Evolutionary conservation across 1,140 invertebrate species (phyloP).

Genomic region (Nymphalis io): DNA sequence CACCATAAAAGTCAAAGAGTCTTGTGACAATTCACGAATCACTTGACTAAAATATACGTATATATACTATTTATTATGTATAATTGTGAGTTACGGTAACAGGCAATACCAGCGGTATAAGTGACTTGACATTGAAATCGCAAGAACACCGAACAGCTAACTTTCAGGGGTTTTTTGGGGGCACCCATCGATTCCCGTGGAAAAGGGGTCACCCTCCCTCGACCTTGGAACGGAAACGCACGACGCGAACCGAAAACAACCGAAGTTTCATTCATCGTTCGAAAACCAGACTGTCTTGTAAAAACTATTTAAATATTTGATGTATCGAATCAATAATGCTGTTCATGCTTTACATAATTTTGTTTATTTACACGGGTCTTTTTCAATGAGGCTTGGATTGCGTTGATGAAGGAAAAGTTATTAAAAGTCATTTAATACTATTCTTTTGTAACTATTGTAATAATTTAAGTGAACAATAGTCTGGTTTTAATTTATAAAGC

Average conservation of each 20-base stretch:
- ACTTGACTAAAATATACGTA: no score
- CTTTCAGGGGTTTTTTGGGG: conserved; percentile 56
- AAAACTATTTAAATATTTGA: conserved; percentile 11
- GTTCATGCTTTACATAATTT: background rate
- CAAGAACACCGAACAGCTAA: conserved; percentile 44
- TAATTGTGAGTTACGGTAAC: conserved; percentile 58
- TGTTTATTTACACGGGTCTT: background rate
- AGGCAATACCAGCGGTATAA: conserved; percentile 52
- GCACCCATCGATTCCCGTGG: conserved; percentile 72
- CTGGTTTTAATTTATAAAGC: no score
- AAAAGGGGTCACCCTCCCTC: conserved; percentile 64
- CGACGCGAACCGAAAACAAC: conserved; percentile 54
- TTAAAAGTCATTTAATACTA: no score
- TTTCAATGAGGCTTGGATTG: no score
- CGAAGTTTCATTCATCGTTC: conserved; percentile 52
- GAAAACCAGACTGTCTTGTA: background rate
- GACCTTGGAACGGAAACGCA: conserved; percentile 35
- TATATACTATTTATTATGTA: conserved; percentile 8
- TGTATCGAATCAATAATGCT: conserved; percentile 1
- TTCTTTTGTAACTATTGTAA: no score
- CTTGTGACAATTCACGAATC: no score
- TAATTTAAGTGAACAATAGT: no score
- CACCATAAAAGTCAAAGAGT: no score
- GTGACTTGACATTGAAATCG: conserved; percentile 76
- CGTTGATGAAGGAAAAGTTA: no score